Evolutionary conservation across 1,140 invertebrate species (phyloP).

Genomic region (Penaeus vannamei): DNA sequence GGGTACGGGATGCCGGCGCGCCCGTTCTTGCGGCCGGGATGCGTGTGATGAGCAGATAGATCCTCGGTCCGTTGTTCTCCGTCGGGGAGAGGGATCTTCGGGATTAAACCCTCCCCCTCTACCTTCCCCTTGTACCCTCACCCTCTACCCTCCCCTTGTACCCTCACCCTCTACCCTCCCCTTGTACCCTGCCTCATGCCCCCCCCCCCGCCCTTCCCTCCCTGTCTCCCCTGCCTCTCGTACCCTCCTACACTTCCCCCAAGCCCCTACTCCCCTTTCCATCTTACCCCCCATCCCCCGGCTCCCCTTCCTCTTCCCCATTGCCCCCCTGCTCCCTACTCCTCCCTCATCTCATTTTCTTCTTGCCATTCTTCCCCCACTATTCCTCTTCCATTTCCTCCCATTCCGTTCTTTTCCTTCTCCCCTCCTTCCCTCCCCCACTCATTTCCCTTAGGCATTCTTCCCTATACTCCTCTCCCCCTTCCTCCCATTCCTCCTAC

Average conservation of each 20-base stretch:
- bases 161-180: too few relatives aligned
- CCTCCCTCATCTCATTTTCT: background rate
- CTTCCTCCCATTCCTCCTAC: background rate
- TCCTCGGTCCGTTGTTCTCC: too few relatives aligned
- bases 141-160: too few relatives aligned
- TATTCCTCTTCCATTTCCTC: background rate
- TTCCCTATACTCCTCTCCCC: background rate
- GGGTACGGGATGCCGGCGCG: too few relatives aligned
- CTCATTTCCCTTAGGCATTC: background rate
- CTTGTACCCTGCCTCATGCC: too few relatives aligned
- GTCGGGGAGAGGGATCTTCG: too few relatives aligned
- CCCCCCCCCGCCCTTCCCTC: background rate
- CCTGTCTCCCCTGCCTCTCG: background rate
- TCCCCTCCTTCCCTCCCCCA: background rate
- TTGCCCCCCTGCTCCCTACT: background rate
- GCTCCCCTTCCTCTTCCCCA: background rate
- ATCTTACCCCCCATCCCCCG: background rate
- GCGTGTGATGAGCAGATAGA: too few relatives aligned
- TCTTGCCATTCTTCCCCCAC: too few relatives aligned
- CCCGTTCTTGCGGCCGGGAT: too few relatives aligned
- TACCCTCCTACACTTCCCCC: background rate
- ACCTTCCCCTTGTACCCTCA: too few relatives aligned
- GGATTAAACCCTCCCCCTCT: background rate
- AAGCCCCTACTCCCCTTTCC: slow-evolving; percentile 1
- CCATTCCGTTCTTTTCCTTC: background rate